These are phyloP conservation scores for Agapornis canus DNA, from an alignment of 2,797 vertebrate species.

Conservation along the genomic window DNA sequence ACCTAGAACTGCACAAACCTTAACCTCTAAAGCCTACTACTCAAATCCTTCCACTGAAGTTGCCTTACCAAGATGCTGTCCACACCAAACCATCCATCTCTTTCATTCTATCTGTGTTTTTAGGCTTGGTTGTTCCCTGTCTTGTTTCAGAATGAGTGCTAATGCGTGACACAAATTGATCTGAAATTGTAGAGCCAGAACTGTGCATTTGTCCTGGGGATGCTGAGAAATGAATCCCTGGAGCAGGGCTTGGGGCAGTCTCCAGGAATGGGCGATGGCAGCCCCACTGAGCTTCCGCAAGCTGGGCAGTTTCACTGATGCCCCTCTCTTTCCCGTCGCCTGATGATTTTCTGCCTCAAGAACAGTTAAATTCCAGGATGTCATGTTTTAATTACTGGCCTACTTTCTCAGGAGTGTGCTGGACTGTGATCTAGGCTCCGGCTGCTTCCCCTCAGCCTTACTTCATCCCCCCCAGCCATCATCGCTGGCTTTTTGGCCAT, in stretches of 20 bases:
- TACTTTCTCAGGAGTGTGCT: conserved; percentile 75
- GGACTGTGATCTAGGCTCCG: conserved; percentile 10
- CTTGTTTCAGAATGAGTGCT: conserved; percentile 68
- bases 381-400: conserved; percentile 68
- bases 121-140: background rate
- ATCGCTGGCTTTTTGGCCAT: accelerated
- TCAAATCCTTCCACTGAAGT: accelerated
- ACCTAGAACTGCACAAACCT: background rate
- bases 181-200: conserved; percentile 78
- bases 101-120: background rate
- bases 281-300: conserved; percentile 57
- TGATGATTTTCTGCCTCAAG: conserved; percentile 79
- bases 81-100: background rate
- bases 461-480: background rate
- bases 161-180: background rate
- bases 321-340: background rate
- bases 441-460: background rate
- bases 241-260: conserved; percentile 71
- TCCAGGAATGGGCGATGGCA: conserved; percentile 66
- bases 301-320: background rate
- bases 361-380: conserved; percentile 67
- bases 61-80: background rate
- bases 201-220: conserved; percentile 75
- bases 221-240: conserved; percentile 77
- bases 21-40: background rate